phyloP scores from a whole-genome alignment of 2,888 invertebrate species.

The Leptopterna dolabrata region DNA sequence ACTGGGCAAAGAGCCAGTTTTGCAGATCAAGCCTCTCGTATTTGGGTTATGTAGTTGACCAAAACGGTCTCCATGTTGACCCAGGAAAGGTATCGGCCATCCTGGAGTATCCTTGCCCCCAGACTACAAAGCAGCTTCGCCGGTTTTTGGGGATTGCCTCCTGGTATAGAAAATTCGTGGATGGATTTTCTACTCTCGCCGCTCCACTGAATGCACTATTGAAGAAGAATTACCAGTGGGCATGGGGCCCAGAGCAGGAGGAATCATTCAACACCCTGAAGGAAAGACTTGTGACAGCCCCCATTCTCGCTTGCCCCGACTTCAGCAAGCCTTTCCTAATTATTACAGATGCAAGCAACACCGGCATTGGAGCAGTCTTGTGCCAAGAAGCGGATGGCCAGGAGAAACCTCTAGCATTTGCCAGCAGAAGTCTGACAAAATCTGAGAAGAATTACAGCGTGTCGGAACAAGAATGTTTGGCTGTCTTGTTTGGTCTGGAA shows the following conservation, averaged over 20 bases:
- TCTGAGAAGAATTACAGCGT: too few relatives aligned
- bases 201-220: slow-evolving; percentile 61
- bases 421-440: too few relatives aligned
- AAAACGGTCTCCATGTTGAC: slow-evolving; percentile 48
- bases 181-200: slow-evolving; percentile 58
- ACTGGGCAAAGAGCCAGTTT: slow-evolving; percentile 43
- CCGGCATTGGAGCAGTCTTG: too few relatives aligned
- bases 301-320: slow-evolving; percentile 58
- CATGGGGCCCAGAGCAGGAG: slow-evolving; percentile 49
- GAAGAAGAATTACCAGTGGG: slow-evolving; percentile 50
- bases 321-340: slow-evolving; percentile 54
- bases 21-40: slow-evolving; percentile 38
- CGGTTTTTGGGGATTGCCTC: slow-evolving; percentile 59
- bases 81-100: slow-evolving; percentile 47
- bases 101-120: slow-evolving; percentile 29
- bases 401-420: too few relatives aligned
- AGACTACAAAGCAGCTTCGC: slow-evolving; percentile 21
- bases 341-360: slow-evolving; percentile 57
- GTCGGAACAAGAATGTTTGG: too few relatives aligned
- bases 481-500: slow-evolving; percentile 14
- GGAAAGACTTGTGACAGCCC: slow-evolving; percentile 38
- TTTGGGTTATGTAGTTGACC: slow-evolving; percentile 50
- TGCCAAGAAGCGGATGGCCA: not conserved
- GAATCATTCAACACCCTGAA: slow-evolving; percentile 40
- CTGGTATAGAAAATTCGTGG: too few relatives aligned